Evolutionary conservation across 2,888 invertebrate genomes (phyloP), one percentile per base, ranked within the genome.

Genomic region (Clusia tigrina): DNA sequence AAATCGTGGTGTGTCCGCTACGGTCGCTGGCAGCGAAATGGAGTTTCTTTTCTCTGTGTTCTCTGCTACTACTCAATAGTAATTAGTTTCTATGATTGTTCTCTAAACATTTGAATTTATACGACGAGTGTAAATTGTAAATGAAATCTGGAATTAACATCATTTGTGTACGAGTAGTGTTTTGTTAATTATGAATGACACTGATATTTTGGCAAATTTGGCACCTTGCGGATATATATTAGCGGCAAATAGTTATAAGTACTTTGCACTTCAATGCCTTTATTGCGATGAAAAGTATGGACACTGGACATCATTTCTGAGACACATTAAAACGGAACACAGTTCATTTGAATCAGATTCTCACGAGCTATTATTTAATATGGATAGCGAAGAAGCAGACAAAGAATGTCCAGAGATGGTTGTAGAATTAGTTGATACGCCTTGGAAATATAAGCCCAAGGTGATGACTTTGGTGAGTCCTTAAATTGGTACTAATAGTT

Each of bases 221-320:
- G 54, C 17, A 20, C 62, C 62, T 22, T 62, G 62, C 46, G 62
- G 62, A 5, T 62, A 58, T 32, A n/a, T 62, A 17, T 54, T 62
- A 57, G 54, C 62, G 12, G 58, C 58, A n/a, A 38, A 18, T 15
- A 37, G 58, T 17, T 62, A 62, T 24, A 54, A 62, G 18, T 58
- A 48, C 18, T 62, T 62, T 54, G 62, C 54, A 23, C 24, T 62
- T 12, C 26, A 58, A 46, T 62, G 62, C 18, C 9, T 62, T 23
- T 48, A 54, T 48, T 62, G 62, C 48, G 22, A 62, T 22, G 52
- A 58, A 32, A 62, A 54, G 17, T 62, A 62, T 48, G 62, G 57
- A 0, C 48, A 58, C 15, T 62, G 62, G 62, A 23, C 23, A 12
- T 48, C 54, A 12, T 62, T 62, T 54, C 15, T 62, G 2, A 42